Evolutionary conservation across 2,888 invertebrate genomes (phyloP), one percentile per base, ranked within the genome.

Genomic region (Cerastoderma edule): DNA sequence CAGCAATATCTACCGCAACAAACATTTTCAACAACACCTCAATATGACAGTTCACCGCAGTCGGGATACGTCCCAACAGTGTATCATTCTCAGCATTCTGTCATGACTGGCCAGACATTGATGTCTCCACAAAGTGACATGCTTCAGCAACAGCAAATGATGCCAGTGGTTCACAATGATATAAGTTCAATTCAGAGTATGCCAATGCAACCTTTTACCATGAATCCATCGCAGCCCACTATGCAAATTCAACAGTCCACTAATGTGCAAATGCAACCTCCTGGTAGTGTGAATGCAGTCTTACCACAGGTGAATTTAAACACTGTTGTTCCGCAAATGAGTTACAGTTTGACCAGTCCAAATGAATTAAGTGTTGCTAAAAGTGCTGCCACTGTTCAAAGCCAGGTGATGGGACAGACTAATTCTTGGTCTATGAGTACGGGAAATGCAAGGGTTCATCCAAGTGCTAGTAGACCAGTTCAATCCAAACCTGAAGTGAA

Each of bases 121-220:
- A 4, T 60, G 22, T 19, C 35, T 19, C 1, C 60, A 39, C 2
- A 35, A 39, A 60, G 30, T 39, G 19, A 39, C 22, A 22, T 60
- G 6, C 13, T 24, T n/a, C 24, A 39, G 24, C 60, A 35, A 22
- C 60, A 60, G 8, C 24, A n/a, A 50, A 10, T 22, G 24, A 50
- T 50, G 50, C 50, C 50, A 24, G 50, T 50, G n/a, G 50, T 50
- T 13, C 50, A 13, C 2, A 8, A 24, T 8, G n/a, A n/a, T 50
- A n/a, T n/a, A n/a, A 27, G 50, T 39, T n/a, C 39, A 39, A 27
- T 6, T 22, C 60, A 60, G 39, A 8, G 39, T 60, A 24, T 50
- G 27, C 39, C 32, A 60, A 24, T 60, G 22, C 60, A 60, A 39
- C 6, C 60, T 39, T 19, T 39, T 60, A 13, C 60, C 13, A 8